Evolutionary conservation across 2,113 vertebrate species (phyloP).

Genomic region (mouse (Mus musculus)): GRCm39 chr12:31276501-31277000

Average conservation of each 20-base stretch:
- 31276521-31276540: constrained; percentile 79
- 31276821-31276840: background rate
- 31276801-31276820: background rate
- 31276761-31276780: background rate
- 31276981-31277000: background rate
- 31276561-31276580: constrained; percentile 82
- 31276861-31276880: background rate
- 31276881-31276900: background rate
- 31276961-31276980: background rate
- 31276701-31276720: background rate
- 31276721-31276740: background rate
- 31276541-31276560: constrained; percentile 67
- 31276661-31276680: background rate
- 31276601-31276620: background rate
- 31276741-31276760: background rate
- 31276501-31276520: constrained; percentile 80
- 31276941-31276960: background rate
- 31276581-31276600: constrained; percentile 86
- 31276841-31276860: background rate
- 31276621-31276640: background rate
- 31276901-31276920: background rate
- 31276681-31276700: background rate
- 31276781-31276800: background rate
- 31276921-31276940: background rate
- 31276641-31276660: background rate